A percentile compares a stretch with the other conserved stretches of the same genome.
Conservation (phyloP, 1,140 invertebrate species). For the Eupeodes corollae region DNA sequence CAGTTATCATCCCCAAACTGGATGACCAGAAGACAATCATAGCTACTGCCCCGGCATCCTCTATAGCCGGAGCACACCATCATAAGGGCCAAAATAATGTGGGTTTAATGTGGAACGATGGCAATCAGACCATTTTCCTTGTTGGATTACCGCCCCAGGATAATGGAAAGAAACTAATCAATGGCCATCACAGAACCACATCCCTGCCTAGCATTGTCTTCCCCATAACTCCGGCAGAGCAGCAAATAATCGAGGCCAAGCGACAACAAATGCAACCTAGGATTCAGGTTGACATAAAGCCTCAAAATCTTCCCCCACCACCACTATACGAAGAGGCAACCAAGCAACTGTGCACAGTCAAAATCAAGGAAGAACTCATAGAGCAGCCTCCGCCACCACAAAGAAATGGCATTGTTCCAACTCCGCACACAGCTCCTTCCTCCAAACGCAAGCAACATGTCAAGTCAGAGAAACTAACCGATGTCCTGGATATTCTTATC, state of each 20-base stretch:
- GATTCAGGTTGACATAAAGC: slow-evolving; percentile 38
- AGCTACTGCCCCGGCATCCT: too few species aligned
- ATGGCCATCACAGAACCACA: slow-evolving; percentile 31
- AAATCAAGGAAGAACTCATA: slow-evolving; percentile 24
- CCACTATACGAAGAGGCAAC: slow-evolving; percentile 62
- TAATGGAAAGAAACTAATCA: slow-evolving; percentile 29
- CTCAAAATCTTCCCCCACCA: slow-evolving; percentile 37
- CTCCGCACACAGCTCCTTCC: slow-evolving; percentile 3
- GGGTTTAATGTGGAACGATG: slow-evolving; percentile 34
- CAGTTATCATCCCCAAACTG: slow-evolving; percentile 4
- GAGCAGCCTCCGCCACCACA: slow-evolving; percentile 22
- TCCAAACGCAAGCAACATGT: slow-evolving; percentile 42
- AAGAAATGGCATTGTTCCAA: not conserved
- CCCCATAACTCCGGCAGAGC: slow-evolving; percentile 20
- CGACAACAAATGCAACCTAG: slow-evolving; percentile 24
- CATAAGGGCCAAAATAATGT: slow-evolving; percentile 22
- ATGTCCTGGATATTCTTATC: slow-evolving; percentile 90
- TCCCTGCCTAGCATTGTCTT: slow-evolving; percentile 32
- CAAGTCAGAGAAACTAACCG: slow-evolving; percentile 82
- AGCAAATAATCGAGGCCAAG: slow-evolving; percentile 21
- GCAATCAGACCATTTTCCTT: slow-evolving; percentile 34
- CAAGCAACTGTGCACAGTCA: slow-evolving; percentile 41
- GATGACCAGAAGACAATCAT: slow-evolving; percentile 11
- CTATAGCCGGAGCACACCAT: not conserved
- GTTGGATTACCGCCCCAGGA: slow-evolving; percentile 31